Conservation (phyloP, 2,113 vertebrate genomes). For the Glaucidium brasilianum region DNA sequence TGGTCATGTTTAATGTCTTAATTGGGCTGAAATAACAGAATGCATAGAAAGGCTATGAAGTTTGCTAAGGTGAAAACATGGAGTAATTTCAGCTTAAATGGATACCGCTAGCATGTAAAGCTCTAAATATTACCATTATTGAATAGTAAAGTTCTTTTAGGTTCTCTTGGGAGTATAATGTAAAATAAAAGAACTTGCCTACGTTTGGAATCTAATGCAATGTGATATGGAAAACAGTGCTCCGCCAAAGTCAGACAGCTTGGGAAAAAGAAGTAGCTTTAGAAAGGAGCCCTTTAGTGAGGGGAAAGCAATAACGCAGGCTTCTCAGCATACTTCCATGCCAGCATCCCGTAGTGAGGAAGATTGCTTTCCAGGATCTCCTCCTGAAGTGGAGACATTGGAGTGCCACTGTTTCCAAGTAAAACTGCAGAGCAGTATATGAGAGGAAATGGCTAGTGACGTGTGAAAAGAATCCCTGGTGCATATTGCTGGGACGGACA, state of each 20-base stretch:
- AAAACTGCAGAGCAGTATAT: not conserved
- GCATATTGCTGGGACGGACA: not conserved
- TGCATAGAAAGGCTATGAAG: not conserved
- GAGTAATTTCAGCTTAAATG: conserved; percentile 15
- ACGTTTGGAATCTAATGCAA: not conserved
- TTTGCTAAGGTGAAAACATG: not conserved
- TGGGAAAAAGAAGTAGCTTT: conserved; percentile 41
- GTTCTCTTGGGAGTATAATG: not conserved
- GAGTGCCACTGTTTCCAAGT: conserved; percentile 45
- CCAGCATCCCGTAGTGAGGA: conserved; percentile 53
- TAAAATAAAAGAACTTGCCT: not conserved
- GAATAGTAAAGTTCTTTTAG: not conserved
- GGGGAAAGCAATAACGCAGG: not conserved
- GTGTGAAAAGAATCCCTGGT: not conserved
- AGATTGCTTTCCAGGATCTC: conserved; percentile 52
- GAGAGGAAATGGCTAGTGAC: conserved; percentile 5
- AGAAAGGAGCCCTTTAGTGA: conserved; percentile 42
- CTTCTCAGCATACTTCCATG: conserved; percentile 9
- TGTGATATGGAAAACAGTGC: not conserved
- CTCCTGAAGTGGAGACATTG: conserved; percentile 25
- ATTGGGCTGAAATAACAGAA: not conserved
- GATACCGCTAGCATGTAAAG: not conserved
- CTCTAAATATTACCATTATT: not conserved
- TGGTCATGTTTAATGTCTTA: not conserved
- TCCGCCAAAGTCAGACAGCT: not conserved